phyloP scores from a whole-genome alignment of 1,140 invertebrate genomes.

The Linepithema humile region DNA sequence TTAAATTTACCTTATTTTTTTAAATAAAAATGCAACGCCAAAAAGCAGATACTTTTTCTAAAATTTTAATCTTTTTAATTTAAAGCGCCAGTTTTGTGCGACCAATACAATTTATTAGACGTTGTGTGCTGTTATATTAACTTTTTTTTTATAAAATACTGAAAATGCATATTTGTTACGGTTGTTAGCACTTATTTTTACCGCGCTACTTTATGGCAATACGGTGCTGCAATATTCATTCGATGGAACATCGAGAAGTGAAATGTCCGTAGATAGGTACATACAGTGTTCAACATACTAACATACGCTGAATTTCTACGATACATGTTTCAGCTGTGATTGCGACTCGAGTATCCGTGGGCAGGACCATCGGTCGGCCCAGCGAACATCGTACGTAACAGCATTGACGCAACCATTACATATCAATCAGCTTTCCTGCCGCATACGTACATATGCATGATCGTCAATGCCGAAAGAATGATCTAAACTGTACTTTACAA shows the following conservation, averaged over 20 bases:
- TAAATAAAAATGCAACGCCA: neutral
- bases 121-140: neutral
- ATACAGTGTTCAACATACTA: neutral
- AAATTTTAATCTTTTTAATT: neutral
- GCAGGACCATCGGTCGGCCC: neutral
- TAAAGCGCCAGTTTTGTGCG: neutral
- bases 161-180: no score
- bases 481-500: neutral
- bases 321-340: neutral
- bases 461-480: neutral
- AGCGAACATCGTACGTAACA: conserved; percentile 2
- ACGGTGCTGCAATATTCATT: neutral
- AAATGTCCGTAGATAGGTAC: neutral
- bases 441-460: neutral
- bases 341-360: neutral
- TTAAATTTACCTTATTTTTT: no score
- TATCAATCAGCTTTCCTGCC: conserved; percentile 26
- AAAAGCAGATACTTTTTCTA: neutral
- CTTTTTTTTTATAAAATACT: neutral
- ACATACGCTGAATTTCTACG: neutral
- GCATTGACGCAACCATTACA: neutral
- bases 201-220: no score
- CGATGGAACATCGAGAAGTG: neutral
- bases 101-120: neutral
- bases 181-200: no score